Conservation (phyloP, 2,113 vertebrate species). For the Ochotona curzoniae region DNA sequence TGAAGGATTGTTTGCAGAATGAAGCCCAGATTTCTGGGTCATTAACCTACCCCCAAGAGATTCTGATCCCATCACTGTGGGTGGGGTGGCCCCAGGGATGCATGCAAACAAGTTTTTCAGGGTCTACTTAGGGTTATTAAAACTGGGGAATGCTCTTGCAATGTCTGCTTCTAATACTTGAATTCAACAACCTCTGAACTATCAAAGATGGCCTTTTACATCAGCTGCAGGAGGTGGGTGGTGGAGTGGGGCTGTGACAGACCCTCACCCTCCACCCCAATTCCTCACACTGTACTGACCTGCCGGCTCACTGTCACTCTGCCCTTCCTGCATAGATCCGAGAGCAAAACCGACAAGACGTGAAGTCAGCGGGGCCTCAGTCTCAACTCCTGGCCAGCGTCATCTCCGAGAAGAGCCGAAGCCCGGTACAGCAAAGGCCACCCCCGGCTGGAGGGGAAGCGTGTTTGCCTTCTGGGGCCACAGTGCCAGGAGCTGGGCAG, state of each 20-base stretch:
- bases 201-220: not conserved
- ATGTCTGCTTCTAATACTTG: not conserved
- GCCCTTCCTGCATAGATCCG: slow-evolving; percentile 88
- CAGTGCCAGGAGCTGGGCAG: slow-evolving; percentile 44
- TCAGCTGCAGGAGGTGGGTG: not conserved
- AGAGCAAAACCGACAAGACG: slow-evolving; percentile 97
- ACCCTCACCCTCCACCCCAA: too few species aligned
- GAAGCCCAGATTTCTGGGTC: not conserved
- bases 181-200: too few species aligned
- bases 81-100: not conserved
- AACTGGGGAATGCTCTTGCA: not conserved
- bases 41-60: not conserved
- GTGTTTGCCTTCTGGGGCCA: not conserved
- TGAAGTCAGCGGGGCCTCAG: slow-evolving; percentile 97
- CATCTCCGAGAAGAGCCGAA: slow-evolving; percentile 92
- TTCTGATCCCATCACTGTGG: not conserved
- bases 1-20: not conserved
- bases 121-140: not conserved
- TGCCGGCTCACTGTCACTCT: not conserved
- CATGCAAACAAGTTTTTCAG: not conserved
- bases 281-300: too few species aligned
- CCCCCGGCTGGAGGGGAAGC: slow-evolving; percentile 66
- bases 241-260: too few species aligned
- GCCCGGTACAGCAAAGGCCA: slow-evolving; percentile 87
- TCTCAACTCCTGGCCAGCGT: slow-evolving; percentile 96